Percentiles rank a stretch among this genome's conserved stretches.
These are phyloP conservation scores for Eleginops maclovinus DNA, from an alignment of 2,113 vertebrate genomes.

Conservation along the genomic window DNA sequence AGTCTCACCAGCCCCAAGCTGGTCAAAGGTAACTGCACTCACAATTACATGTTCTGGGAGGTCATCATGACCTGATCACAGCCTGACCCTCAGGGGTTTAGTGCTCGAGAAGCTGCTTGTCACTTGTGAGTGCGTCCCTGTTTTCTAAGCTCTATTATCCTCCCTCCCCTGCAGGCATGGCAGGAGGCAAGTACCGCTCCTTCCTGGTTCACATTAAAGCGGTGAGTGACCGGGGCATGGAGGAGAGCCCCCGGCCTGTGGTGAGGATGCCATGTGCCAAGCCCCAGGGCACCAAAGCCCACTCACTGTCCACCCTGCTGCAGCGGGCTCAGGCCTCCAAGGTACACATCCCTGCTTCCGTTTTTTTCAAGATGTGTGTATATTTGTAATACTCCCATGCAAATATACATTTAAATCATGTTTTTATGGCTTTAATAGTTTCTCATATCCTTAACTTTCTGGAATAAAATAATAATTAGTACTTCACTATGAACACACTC, in stretches of 20 bases:
- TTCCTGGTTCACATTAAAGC: slow-evolving; percentile 99
- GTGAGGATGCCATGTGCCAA: slow-evolving; percentile 94
- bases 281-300: slow-evolving; percentile 90
- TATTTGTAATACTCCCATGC: not conserved
- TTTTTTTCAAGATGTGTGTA: not conserved
- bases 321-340: slow-evolving; percentile 97
- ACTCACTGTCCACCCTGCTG: slow-evolving; percentile 94
- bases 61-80: not conserved
- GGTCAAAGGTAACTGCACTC: slow-evolving; percentile 90
- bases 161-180: slow-evolving; percentile 87
- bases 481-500: not conserved
- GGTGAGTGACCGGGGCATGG: slow-evolving; percentile 91
- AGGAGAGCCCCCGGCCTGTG: slow-evolving; percentile 91
- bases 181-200: slow-evolving; percentile 98
- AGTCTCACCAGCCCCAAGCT: slow-evolving; percentile 98
- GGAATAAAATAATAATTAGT: not conserved
- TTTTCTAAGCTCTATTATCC: slow-evolving; percentile 10
- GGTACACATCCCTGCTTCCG: slow-evolving; percentile 78
- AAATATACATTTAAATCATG: not conserved
- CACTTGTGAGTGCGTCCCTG: not conserved
- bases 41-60: not conserved
- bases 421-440: too few species aligned
- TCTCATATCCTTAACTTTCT: too few species aligned
- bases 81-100: not conserved
- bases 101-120: not conserved